Evolutionary conservation across 2,113 vertebrate species (phyloP).

Genomic region (Epinephelus moara): DNA sequence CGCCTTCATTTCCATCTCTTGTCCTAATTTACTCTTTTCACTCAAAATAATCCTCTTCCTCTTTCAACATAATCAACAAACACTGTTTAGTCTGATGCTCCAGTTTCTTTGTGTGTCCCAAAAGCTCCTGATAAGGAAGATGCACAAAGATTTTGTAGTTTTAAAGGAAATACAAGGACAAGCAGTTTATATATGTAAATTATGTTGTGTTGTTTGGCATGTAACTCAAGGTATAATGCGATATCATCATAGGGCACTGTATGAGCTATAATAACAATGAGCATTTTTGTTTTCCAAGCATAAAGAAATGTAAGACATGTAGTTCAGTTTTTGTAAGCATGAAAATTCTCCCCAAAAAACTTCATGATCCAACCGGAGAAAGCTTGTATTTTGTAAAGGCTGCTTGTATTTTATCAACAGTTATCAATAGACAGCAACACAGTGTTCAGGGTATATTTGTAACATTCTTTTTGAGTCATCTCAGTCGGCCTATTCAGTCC

Average conservation of each 20-base stretch:
- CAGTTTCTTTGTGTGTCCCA: conserved; percentile 4
- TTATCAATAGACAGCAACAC: conserved; percentile 6
- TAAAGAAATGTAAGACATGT: background rate
- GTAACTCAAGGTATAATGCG: background rate
- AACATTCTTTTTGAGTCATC: conserved; percentile 20
- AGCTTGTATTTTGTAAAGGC: background rate
- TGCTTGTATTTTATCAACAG: background rate
- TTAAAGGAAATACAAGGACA: conserved; percentile 5
- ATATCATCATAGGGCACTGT: background rate
- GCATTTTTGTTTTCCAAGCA: background rate
- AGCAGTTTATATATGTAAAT: background rate
- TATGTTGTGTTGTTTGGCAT: background rate
- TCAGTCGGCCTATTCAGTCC: background rate
- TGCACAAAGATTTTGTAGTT: conserved; percentile 3
- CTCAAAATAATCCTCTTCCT: conserved; percentile 2
- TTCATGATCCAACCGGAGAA: background rate
- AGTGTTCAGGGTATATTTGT: conserved; percentile 11
- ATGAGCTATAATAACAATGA: background rate
- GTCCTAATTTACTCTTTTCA: conserved; percentile 13
- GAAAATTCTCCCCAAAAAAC: background rate
- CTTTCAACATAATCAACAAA: conserved; percentile 15
- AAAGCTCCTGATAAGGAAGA: conserved; percentile 6
- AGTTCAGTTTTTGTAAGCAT: background rate
- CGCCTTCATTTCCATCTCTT: conserved; percentile 1
- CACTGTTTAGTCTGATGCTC: conserved; percentile 7